Base-by-base conservation (phyloP, 1,140 invertebrate genomes). In the Gonioctena quinquepunctata region DNA sequence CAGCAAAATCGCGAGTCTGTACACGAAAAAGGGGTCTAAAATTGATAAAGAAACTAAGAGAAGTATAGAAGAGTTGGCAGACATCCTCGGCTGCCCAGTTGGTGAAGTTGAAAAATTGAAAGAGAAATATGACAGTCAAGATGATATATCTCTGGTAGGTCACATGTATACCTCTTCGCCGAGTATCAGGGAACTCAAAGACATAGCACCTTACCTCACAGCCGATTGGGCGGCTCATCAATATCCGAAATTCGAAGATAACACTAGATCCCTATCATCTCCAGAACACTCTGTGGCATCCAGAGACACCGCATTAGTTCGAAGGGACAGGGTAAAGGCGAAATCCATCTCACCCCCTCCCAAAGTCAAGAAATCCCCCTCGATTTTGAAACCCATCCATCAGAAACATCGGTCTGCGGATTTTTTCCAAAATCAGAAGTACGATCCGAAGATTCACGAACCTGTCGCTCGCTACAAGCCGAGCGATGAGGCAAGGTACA, bases 131-230 rank as follows among this genome's bases (percentile, higher is more conserved):
- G 90, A 92, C 0, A 87, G 87, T 25, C 60, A 73, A 68, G 87
- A 87, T 25, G 59, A 72, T 62, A 87, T 90, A 59, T 92, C 91
- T 4, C 80, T 93, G 7, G 81, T 94, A 5, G 92, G 92, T 0
- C 89, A 92, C 75, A 91, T 94, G 86, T 95, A 92, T 76, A 92
- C 92, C 1, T 95, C 93, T 0, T 89, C 90, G 22, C 93, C 93
- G 0, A 90, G 94, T 76, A 85, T 95, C 16, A 88, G 89, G 67
- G 92, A 94, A 76, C 83, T 94, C 0, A 85, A 89, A 1, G 92
- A 92, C 74, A 91, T 94, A 21, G 90, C 90, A 3, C 90, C 91
- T 0, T 93, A 94, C 82, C 81, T 94, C 66, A 87, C 90, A 1
- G 92, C 91, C 1, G 84, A 89, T 7, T 93, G 93, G 93, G 87